phyloP scores from a whole-genome alignment of 92 coral and sea anemone species.

The Zoanthus gigantus region DNA sequence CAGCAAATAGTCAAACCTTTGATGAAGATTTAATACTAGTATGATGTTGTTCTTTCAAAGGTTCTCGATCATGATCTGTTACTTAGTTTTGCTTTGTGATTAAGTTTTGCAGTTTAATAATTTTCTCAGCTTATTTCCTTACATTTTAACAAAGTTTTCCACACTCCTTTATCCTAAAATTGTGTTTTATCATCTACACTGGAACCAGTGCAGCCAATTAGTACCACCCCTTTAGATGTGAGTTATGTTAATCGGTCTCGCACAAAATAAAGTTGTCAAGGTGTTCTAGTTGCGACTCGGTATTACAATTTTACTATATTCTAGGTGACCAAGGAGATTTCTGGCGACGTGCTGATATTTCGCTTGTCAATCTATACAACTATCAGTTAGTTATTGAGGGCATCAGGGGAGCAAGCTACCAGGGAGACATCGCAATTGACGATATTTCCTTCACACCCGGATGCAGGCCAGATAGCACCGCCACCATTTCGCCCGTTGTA shows the following conservation, averaged over 20 bases:
- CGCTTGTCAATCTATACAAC: conserved; percentile 67
- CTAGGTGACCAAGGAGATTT: conserved; percentile 94
- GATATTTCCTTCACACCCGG: conserved; percentile 97
- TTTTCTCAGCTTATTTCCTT: no score
- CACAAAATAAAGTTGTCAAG: no score
- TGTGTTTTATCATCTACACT: no score
- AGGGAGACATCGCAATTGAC: conserved; percentile 96
- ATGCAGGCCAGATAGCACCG: conserved; percentile 87
- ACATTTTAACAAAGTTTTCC: no score
- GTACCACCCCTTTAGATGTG: neutral
- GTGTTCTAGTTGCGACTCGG: neutral
- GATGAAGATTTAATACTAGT: no score
- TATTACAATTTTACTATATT: neutral
- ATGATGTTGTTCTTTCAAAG: no score
- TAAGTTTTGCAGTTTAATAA: no score
- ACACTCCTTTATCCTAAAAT: no score
- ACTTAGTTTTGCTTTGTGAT: no score
- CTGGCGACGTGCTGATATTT: conserved; percentile 89
- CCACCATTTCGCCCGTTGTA: conserved; percentile 77
- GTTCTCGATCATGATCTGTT: no score
- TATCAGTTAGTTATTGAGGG: conserved; percentile 96
- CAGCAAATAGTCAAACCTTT: neutral
- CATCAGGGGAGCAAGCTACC: conserved; percentile 78
- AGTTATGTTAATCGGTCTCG: no score
- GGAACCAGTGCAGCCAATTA: no score